phyloP scores from a whole-genome alignment of 2,113 vertebrate species.

The Ctenomys sociabilis region DNA sequence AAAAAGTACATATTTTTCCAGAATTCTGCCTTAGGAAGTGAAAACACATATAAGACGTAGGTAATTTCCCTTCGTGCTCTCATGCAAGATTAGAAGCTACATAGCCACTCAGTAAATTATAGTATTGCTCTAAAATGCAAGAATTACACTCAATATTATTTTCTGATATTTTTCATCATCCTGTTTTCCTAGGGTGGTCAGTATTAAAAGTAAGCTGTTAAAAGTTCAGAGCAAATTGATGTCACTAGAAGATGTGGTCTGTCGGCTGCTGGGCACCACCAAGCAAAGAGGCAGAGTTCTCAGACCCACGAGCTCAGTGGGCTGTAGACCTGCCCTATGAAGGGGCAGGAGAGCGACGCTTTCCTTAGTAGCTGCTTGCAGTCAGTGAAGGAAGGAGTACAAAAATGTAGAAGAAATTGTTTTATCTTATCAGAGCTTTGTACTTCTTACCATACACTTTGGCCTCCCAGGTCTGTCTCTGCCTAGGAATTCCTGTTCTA shows the following conservation, averaged over 20 bases:
- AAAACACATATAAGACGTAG: neutral
- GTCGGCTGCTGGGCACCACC: neutral
- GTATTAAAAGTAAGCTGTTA: neutral
- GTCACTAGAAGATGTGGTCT: neutral
- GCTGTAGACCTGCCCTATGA: neutral
- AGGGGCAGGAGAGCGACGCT: neutral
- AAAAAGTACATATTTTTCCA: neutral
- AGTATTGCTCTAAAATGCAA: slow-evolving; percentile 53
- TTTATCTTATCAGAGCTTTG: neutral
- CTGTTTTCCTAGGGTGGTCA: neutral
- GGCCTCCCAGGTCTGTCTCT: neutral
- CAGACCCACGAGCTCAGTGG: slow-evolving; percentile 9
- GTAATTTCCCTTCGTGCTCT: neutral
- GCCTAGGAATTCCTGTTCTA: neutral
- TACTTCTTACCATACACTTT: slow-evolving; percentile 28
- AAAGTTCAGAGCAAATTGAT: neutral
- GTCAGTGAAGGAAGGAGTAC: neutral
- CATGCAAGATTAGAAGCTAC: neutral
- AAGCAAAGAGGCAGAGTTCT: neutral
- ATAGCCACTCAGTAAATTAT: neutral
- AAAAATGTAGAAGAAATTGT: neutral
- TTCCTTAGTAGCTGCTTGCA: neutral
- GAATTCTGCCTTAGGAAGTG: slow-evolving; percentile 8
- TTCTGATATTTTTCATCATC: slow-evolving; percentile 43
- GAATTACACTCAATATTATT: slow-evolving; percentile 45